These are phyloP conservation scores for Columba guinea DNA, from an alignment of 2,797 vertebrate species.

Conservation along the genomic window DNA sequence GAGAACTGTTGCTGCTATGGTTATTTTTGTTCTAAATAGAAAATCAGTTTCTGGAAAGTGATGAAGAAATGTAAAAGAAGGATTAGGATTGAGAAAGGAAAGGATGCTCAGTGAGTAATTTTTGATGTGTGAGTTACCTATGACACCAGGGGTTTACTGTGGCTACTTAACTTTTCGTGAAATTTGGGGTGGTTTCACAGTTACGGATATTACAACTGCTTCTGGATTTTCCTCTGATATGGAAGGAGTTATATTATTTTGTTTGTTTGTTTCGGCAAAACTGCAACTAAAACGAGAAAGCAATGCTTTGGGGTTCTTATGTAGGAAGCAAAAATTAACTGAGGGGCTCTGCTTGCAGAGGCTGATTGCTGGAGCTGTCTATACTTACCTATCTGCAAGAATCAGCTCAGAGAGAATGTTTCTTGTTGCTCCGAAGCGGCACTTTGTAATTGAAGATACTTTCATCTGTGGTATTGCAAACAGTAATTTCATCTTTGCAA, in stretches of 20 bases:
- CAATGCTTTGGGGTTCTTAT: neutral
- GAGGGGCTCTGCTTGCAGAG: neutral
- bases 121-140: rapidly evolving
- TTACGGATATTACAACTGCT: neutral
- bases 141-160: neutral
- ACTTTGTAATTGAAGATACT: neutral
- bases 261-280: neutral
- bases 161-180: neutral
- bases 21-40: neutral
- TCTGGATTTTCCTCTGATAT: rapidly evolving
- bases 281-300: neutral
- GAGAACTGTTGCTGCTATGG: neutral
- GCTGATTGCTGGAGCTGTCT: neutral
- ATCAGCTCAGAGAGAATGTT: neutral
- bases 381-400: neutral
- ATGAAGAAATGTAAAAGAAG: neutral
- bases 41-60: neutral
- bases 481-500: neutral
- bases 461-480: neutral
- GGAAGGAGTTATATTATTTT: neutral
- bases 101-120: rapidly evolving
- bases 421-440: neutral
- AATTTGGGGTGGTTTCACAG: neutral
- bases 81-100: neutral
- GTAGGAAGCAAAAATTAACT: neutral